phyloP scores from a whole-genome alignment of 2,113 vertebrate genomes.

The Dinomys branickii region DNA sequence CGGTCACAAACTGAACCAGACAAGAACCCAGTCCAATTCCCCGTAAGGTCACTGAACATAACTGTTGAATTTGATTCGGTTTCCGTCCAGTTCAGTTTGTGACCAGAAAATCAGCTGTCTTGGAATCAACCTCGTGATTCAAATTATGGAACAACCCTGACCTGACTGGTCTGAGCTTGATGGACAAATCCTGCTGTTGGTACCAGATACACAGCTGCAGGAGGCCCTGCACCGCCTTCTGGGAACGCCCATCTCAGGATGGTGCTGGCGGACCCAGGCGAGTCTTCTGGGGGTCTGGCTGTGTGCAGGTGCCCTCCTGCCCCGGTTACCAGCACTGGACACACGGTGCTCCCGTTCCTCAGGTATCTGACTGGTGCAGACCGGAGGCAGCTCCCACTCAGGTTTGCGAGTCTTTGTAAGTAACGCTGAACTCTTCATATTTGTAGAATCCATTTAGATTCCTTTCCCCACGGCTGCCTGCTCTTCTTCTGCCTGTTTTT shows the following conservation, averaged over 20 bases:
- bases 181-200: neutral
- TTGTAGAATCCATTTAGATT: neutral
- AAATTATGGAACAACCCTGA: neutral
- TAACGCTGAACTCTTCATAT: neutral
- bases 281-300: neutral
- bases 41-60: neutral
- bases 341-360: neutral
- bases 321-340: rapidly evolving
- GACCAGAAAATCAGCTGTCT: neutral
- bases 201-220: neutral
- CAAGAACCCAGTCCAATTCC: too few species aligned
- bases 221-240: neutral
- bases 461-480: neutral
- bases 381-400: neutral
- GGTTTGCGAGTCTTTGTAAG: neutral
- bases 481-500: constrained; percentile 23
- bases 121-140: neutral
- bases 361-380: neutral
- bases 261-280: neutral
- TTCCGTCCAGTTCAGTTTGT: neutral
- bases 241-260: neutral
- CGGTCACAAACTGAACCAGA: neutral
- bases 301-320: neutral
- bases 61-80: neutral
- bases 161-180: neutral